Base-by-base conservation (phyloP, 2,888 invertebrate genomes). In the Protophormia terraenovae region DNA sequence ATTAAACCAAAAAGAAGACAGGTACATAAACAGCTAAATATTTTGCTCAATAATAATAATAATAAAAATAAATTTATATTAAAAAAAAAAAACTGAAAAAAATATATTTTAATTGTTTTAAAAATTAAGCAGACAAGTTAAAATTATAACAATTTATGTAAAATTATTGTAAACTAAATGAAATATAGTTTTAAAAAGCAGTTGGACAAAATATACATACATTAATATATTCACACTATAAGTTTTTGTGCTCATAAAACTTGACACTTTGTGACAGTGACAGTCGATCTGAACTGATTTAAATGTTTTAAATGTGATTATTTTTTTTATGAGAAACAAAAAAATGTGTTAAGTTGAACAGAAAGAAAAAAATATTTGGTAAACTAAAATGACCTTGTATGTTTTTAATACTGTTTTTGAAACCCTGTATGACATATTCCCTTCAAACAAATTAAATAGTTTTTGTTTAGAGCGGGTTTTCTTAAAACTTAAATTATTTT, bases 311-410 rank as follows among this genome's bases (percentile, higher is more conserved):
- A 38, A 38, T 12, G n/a, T n/a, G n/a, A 14, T 45, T 16, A 6
- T 8, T 6, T 45, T 55, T 24, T 29, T 67, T 55, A 41, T 67
- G 32, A 47, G 77, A 55, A 66, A 38, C n/a, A n/a, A n/a, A n/a
- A n/a, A 66, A 8, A 66, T 7, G 6, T n/a, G 14, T 58, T 12
- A 47, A 32, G 67, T 55, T 58, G 2, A 12, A 67, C 22, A 67
- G n/a, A n/a, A n/a, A n/a, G n/a, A n/a, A n/a, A n/a, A n/a, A n/a
- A 66, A 24, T 47, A 24, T 67, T 77, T 45, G 45, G 32, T 47
- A 67, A 76, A 67, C 19, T 29, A 10, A 58, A 60, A 14, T 62
- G 71, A 41, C 78, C 78, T 79, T 79, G 55, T 79, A 53, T 62
- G 14, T 38, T 19, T 32, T 47, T 41, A 0, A 7, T 47, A 16